phyloP scores from a whole-genome alignment of 2,113 vertebrate species.

The Mesitornis unicolor region DNA sequence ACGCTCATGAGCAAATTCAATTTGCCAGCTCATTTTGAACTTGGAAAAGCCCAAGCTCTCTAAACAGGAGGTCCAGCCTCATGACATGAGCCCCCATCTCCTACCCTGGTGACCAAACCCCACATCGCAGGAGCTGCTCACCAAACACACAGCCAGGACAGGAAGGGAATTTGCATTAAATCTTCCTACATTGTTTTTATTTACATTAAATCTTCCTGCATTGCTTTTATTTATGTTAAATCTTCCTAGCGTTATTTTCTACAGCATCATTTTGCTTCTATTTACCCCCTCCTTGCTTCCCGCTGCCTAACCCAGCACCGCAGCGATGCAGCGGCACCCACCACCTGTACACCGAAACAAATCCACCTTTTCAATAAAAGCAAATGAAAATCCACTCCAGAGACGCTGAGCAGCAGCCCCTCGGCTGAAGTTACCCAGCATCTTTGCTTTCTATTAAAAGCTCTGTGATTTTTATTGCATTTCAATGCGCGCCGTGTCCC shows the following conservation, averaged over 20 bases:
- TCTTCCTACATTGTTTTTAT: neutral
- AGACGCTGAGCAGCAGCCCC: neutral
- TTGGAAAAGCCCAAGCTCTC: neutral
- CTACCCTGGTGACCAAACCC: neutral
- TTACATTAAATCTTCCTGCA: neutral
- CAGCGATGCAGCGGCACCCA: neutral
- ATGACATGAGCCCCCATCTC: neutral
- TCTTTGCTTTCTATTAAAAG: neutral
- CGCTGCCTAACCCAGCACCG: neutral
- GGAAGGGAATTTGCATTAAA: neutral
- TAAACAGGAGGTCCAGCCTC: neutral
- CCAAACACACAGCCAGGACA: neutral
- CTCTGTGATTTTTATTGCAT: neutral
- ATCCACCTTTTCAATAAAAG: neutral
- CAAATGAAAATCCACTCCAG: neutral
- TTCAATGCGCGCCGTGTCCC: neutral
- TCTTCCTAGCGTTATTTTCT: neutral
- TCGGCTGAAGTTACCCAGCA: neutral
- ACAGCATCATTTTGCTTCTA: too few species aligned
- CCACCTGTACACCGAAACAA: neutral
- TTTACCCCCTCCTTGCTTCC: neutral
- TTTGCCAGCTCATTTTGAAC: conserved; percentile 44
- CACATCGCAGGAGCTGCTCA: accelerated
- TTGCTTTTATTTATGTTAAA: too few species aligned
- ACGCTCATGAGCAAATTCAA: conserved; percentile 45